A percentile compares a stretch with the other conserved stretches of the same genome.
These are phyloP conservation scores for Ictidomys tridecemlineatus DNA, from an alignment of 2,113 vertebrate genomes.

Conservation along the genomic window DNA sequence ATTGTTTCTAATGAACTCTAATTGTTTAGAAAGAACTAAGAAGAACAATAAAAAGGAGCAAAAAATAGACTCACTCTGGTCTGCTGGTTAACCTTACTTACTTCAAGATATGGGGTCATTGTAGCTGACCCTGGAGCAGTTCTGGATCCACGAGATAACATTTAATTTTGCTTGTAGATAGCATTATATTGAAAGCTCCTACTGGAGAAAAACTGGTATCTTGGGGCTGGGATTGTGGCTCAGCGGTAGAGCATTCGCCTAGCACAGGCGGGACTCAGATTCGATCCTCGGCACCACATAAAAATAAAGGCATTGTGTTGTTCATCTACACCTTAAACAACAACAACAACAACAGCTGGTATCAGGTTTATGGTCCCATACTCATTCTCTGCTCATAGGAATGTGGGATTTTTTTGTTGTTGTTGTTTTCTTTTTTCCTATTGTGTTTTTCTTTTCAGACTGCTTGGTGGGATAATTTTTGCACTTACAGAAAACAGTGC, in stretches of 20 bases:
- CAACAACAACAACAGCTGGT: too few species aligned
- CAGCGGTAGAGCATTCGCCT: too few species aligned
- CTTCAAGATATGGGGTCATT: neutral
- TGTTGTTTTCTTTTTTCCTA: neutral
- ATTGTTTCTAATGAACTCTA: slow-evolving; percentile 40
- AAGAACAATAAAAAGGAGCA: neutral
- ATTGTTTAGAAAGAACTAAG: slow-evolving; percentile 8
- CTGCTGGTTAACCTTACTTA: slow-evolving; percentile 30
- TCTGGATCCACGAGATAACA: neutral
- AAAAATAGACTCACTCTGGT: neutral
- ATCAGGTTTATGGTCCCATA: neutral
- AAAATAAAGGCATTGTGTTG: too few species aligned
- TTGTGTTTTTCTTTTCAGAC: slow-evolving; percentile 44
- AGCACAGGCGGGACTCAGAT: too few species aligned
- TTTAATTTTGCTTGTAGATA: slow-evolving; percentile 41
- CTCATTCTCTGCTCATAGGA: neutral
- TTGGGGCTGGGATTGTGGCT: neutral
- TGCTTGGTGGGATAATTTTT: slow-evolving; percentile 67
- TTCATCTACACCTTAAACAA: too few species aligned
- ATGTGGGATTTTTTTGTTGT: neutral
- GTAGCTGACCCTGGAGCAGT: neutral
- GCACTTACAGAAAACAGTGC: slow-evolving; percentile 33
- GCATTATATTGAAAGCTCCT: neutral
- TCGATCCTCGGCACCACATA: too few species aligned
- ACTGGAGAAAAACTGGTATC: neutral